A percentile compares a stretch with the other conserved stretches of the same genome.
These are phyloP conservation scores for Brachypteracias leptosomus DNA, from an alignment of 2,113 vertebrate genomes.

Conservation along the genomic window DNA sequence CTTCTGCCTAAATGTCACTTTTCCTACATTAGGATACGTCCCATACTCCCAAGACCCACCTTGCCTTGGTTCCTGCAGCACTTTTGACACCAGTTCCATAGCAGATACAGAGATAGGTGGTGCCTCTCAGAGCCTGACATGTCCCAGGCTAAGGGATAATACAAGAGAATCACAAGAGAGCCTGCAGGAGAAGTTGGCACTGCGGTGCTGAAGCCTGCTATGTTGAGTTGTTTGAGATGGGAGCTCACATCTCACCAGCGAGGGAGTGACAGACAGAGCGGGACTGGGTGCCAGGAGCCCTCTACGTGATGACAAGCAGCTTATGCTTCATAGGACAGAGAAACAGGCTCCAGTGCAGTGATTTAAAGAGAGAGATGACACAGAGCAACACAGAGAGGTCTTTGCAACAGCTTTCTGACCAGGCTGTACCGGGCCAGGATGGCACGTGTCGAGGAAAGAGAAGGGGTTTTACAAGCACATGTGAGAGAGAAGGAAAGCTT, in stretches of 20 bases:
- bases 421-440: neutral
- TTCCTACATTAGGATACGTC: neutral
- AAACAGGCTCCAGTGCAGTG: fast-evolving
- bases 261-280: neutral
- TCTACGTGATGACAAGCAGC: neutral
- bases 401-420: neutral
- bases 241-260: fast-evolving
- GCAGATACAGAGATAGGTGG: neutral
- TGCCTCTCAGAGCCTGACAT: neutral
- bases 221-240: neutral
- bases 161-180: neutral
- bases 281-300: neutral
- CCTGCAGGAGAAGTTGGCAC: neutral
- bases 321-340: neutral
- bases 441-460: neutral
- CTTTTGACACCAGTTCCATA: too few species aligned
- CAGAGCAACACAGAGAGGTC: neutral
- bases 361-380: neutral
- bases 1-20: neutral
- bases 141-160: neutral
- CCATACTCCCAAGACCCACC: neutral
- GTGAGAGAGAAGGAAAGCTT: neutral
- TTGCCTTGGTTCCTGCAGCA: neutral
- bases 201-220: neutral
- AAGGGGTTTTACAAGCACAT: neutral